Conservation (phyloP, 2,797 vertebrate species). For the Rhyacichthys aspro region DNA sequence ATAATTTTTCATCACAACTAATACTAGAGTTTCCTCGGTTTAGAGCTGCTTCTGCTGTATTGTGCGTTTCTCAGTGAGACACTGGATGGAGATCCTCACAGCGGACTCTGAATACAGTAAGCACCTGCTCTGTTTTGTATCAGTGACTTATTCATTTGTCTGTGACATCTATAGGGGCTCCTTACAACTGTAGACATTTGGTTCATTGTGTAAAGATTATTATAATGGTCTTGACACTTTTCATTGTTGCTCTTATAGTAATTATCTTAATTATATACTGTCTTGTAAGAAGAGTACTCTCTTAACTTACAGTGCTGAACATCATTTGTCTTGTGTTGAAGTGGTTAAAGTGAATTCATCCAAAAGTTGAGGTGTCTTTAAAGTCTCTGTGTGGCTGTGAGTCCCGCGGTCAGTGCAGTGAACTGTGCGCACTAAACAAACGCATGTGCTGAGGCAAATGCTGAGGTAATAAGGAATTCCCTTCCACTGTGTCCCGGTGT, state of each 20-base stretch:
- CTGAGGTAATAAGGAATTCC: conserved; percentile 86
- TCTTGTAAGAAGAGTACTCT: conserved; percentile 4
- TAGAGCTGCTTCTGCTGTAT: conserved; percentile 38
- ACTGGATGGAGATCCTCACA: conserved; percentile 52
- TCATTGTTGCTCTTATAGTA: conserved; percentile 25
- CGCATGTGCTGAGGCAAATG: conserved; percentile 62
- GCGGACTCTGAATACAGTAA: conserved; percentile 70
- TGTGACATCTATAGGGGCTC: conserved; percentile 21
- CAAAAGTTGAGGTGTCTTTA: conserved; percentile 7
- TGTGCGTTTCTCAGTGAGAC: conserved; percentile 53
- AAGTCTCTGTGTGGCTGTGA: not conserved
- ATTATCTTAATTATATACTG: conserved; percentile 28
- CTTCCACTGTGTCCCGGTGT: conserved; percentile 69
- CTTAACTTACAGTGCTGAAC: not conserved
- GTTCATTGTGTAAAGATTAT: conserved; percentile 16
- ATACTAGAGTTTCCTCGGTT: conserved; percentile 35
- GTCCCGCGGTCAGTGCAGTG: conserved; percentile 6
- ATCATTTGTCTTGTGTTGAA: not conserved
- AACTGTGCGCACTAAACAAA: conserved; percentile 18
- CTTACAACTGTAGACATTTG: conserved; percentile 25
- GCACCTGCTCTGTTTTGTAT: conserved; percentile 50
- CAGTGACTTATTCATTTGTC: conserved; percentile 32
- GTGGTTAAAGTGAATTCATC: conserved; percentile 1
- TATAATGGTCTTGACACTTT: conserved; percentile 10
- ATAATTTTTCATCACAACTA: conserved; percentile 50